A percentile compares a stretch with the other conserved stretches of the same genome.
Evolutionary conservation across 2,888 invertebrate genomes (phyloP).

Genomic region (Nemotelus pantherinus): DNA sequence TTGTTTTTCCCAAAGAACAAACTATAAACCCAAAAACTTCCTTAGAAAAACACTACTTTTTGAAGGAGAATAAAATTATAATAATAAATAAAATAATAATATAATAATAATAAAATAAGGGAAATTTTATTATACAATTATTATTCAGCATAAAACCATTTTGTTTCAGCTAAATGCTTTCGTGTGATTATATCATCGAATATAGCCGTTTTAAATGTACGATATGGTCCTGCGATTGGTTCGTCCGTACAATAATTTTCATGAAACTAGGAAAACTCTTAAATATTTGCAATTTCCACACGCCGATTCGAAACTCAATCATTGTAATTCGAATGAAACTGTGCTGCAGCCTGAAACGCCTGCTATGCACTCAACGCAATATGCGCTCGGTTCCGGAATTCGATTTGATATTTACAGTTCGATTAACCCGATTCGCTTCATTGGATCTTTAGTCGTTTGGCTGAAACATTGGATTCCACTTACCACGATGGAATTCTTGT

Average conservation of each 20-base stretch:
- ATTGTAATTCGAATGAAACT: constrained; percentile 15
- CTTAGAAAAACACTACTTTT: no score
- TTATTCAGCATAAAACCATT: no score
- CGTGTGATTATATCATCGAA: no score
- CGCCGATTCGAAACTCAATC: constrained; percentile 14
- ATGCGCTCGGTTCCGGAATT: background rate
- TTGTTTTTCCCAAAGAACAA: no score
- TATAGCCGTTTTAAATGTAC: no score
- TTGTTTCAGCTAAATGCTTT: no score
- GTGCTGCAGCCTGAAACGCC: background rate
- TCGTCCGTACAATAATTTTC: background rate
- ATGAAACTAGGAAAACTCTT: constrained; percentile 1
- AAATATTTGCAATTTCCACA: constrained; percentile 16
- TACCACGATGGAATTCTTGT: background rate
- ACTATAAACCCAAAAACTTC: no score
- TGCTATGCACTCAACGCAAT: constrained; percentile 5
- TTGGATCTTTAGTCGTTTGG: constrained; percentile 7
- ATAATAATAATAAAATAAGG: no score
- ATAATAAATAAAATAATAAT: no score
- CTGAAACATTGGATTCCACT: constrained; percentile 23
- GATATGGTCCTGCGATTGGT: no score
- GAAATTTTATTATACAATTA: no score
- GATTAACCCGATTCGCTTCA: constrained; percentile 34
- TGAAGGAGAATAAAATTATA: no score
- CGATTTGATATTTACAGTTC: constrained; percentile 38